Evolutionary conservation across 35 echinoderm and acorn worm genomes (phyloP).

Genomic region (Strongylocentrotus purpuratus): DNA sequence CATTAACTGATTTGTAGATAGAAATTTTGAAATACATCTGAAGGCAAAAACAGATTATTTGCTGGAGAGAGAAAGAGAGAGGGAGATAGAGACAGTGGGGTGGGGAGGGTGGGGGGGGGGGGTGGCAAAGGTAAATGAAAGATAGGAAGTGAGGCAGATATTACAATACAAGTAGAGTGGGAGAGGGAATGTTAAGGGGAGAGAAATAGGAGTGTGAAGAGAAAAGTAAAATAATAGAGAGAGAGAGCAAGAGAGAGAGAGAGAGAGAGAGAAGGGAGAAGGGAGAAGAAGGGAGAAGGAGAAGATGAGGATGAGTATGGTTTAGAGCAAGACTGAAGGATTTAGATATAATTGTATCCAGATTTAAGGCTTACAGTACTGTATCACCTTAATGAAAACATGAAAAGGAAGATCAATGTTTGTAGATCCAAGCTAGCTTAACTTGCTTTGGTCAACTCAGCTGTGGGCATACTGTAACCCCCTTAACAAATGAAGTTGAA

Average conservation of each 20-base stretch:
- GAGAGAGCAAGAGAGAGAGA: neutral
- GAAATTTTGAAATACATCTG: neutral
- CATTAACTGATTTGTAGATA: neutral
- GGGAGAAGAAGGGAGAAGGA: no score
- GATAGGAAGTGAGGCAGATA: neutral
- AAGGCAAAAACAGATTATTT: neutral
- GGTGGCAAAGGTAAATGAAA: neutral
- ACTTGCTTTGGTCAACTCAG: no score
- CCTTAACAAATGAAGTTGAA: neutral
- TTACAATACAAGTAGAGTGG: neutral
- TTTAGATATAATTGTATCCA: no score
- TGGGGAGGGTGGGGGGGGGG: no score
- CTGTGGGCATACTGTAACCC: no score
- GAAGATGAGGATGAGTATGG: no score
- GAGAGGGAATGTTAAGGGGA: neutral
- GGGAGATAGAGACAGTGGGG: neutral
- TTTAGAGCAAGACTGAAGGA: no score
- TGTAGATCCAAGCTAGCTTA: no score
- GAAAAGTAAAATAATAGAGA: neutral
- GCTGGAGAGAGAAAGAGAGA: constrained; percentile 2
- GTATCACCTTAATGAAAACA: no score
- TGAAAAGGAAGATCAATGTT: no score
- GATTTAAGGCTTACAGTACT: no score
- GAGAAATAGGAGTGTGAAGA: neutral
- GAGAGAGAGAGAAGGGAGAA: no score